Conservation (phyloP, 2,797 vertebrate species). For the Crocodylus rhombifer region DNA sequence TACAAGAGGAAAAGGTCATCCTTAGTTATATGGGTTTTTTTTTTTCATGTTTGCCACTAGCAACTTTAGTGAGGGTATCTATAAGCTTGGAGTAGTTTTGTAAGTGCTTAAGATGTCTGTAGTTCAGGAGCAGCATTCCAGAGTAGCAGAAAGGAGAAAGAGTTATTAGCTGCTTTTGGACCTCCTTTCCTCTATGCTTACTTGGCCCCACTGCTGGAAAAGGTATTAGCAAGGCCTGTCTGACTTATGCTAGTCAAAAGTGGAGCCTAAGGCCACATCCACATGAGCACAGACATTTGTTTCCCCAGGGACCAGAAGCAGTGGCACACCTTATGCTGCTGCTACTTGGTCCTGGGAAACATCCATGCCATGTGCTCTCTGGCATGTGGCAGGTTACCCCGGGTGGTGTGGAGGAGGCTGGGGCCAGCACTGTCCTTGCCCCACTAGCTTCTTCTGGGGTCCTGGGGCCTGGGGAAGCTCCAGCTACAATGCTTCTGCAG, state of each 20-base stretch:
- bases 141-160: neutral
- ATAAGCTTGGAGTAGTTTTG: neutral
- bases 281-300: no score
- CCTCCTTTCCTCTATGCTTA: neutral
- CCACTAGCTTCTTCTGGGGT: no score
- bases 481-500: no score
- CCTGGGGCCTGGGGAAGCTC: no score
- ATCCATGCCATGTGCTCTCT: no score
- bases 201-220: conserved; percentile 2
- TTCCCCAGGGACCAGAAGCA: no score
- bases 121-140: neutral
- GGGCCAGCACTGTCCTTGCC: no score
- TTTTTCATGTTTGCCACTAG: neutral
- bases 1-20: neutral
- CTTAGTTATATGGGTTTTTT: neutral
- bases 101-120: neutral
- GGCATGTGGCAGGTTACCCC: no score
- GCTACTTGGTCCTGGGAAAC: no score
- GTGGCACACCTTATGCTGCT: no score
- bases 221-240: neutral
- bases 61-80: neutral
- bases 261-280: neutral
- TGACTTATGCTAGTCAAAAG: neutral
- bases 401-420: no score
- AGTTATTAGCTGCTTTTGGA: neutral